Percentiles rank a stretch among this genome's conserved stretches.
Conservation (phyloP, 2,888 invertebrate species). For the Sialis lutaria region DNA sequence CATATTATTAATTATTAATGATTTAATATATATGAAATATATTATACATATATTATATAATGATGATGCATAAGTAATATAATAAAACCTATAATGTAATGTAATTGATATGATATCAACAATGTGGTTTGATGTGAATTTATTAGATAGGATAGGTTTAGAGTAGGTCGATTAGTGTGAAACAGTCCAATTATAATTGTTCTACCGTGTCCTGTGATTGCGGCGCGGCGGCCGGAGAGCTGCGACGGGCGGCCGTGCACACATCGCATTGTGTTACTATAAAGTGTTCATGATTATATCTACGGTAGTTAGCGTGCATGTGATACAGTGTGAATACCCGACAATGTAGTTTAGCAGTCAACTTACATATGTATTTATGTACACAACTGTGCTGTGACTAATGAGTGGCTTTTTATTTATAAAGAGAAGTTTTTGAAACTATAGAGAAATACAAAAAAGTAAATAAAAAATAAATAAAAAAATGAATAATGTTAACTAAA, state of each 20-base stretch:
- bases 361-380: conserved; percentile 22
- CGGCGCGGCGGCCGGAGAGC: background rate
- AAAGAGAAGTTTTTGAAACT: conserved; percentile 17
- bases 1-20: too few species aligned
- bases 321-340: too few species aligned
- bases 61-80: conserved; percentile 3
- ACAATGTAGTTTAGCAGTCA: too few species aligned
- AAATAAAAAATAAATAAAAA: background rate
- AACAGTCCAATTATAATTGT: background rate
- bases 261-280: conserved; percentile 27
- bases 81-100: conserved; percentile 8
- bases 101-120: conserved; percentile 2
- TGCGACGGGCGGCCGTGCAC: background rate
- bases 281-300: conserved; percentile 18
- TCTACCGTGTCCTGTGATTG: background rate
- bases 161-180: conserved; percentile 6
- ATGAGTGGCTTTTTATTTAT: conserved; percentile 36
- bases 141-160: conserved; percentile 7
- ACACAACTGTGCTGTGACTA: conserved; percentile 37
- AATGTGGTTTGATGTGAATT: conserved; percentile 5
- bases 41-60: too few species aligned
- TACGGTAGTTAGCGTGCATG: too few species aligned
- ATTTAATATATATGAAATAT: too few species aligned
- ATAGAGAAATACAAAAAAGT: conserved; percentile 3
- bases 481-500: background rate